phyloP scores from a whole-genome alignment of 2,888 invertebrate species.

The Neocrepidodera transversa region DNA sequence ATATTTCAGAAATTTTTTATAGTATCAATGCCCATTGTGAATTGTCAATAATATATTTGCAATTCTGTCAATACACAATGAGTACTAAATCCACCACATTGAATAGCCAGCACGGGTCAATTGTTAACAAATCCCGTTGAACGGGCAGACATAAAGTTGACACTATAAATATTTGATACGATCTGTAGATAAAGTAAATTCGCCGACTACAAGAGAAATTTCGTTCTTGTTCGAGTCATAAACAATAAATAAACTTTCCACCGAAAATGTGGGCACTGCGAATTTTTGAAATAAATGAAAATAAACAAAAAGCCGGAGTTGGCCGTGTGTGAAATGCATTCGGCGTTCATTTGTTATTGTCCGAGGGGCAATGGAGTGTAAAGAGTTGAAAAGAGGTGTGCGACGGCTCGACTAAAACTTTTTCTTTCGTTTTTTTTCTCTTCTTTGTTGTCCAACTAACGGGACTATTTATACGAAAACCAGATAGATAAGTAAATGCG shows the following conservation, averaged over 20 bases:
- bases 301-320: slow-evolving; percentile 6
- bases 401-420: slow-evolving; percentile 9
- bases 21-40: too few relatives aligned
- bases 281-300: slow-evolving; percentile 13
- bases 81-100: background rate
- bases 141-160: background rate
- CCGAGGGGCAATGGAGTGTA: slow-evolving; percentile 12
- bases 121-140: slow-evolving; percentile 1
- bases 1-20: too few relatives aligned
- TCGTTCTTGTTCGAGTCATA: background rate
- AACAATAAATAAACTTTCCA: slow-evolving; percentile 10
- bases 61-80: background rate
- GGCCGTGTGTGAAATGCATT: slow-evolving; percentile 16
- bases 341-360: slow-evolving; percentile 14
- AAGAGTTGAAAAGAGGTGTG: slow-evolving; percentile 13
- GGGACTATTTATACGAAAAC: slow-evolving; percentile 10
- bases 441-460: slow-evolving; percentile 8
- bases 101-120: background rate
- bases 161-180: slow-evolving; percentile 8
- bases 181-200: background rate
- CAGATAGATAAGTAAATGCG: background rate
- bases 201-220: background rate
- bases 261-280: background rate
- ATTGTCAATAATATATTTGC: background rate
- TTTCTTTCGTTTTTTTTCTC: slow-evolving; percentile 3